Evolutionary conservation across 2,888 invertebrate genomes (phyloP).

Genomic region (Drosophila atripex): DNA sequence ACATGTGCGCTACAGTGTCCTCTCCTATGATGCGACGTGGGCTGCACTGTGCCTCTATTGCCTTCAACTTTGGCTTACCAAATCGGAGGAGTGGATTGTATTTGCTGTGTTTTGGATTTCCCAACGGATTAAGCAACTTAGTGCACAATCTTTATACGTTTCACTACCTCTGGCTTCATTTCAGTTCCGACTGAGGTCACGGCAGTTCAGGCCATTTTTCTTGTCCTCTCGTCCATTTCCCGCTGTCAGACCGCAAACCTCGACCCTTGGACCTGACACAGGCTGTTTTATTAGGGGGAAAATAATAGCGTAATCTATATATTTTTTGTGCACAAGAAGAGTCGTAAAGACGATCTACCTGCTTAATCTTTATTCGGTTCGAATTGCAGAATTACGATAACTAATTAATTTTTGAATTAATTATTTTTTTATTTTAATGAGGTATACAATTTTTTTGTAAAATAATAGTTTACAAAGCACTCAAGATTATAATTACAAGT

Average conservation of each 20-base stretch:
- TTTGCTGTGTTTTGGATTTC: conserved; percentile 77
- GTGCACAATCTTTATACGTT: conserved; percentile 60
- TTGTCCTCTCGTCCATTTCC: conserved; percentile 1
- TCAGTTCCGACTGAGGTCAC: conserved; percentile 34
- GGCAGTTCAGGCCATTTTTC: conserved; percentile 33
- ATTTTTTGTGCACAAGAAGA: conserved; percentile 40
- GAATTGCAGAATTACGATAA: neutral
- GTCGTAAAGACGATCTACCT: conserved; percentile 57
- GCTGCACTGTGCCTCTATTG: conserved; percentile 39
- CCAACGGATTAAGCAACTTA: conserved; percentile 76
- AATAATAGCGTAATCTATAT: conserved; percentile 71
- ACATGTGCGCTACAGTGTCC: conserved; percentile 41
- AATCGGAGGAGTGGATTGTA: conserved; percentile 54
- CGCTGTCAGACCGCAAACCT: conserved; percentile 61
- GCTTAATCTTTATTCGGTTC: neutral
- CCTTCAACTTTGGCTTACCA: conserved; percentile 51
- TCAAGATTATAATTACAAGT: no score
- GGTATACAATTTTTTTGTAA: no score
- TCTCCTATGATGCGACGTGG: conserved; percentile 36
- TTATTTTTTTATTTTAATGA: neutral
- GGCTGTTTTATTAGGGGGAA: conserved; percentile 64
- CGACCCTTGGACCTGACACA: conserved; percentile 37
- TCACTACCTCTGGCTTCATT: conserved; percentile 53
- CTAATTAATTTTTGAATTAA: conserved; percentile 12
- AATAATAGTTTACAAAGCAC: no score